Base-by-base conservation (phyloP, 2,797 vertebrate species). In the Xiphorhynchus erythropygius region DNA sequence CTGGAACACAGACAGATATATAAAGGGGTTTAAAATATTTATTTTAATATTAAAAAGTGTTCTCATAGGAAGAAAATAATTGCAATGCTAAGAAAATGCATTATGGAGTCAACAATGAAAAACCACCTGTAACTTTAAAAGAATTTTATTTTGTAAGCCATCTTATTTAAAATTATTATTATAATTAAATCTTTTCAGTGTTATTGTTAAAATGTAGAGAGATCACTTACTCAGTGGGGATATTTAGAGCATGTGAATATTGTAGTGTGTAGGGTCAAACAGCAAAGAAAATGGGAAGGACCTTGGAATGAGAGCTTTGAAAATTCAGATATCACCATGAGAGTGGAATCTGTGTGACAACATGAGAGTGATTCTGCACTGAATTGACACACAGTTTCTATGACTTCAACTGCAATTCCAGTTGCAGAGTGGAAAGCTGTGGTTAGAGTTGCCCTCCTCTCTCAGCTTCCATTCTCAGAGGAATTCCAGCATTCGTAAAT, bases 291-390 rank as follows among this genome's bases (percentile, higher is more conserved):
- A 87, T 22, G 5, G 16, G 17, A 76, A 79, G 6, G 49, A 56
- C 7, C 18, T 81, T 52, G 49, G 55, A 30, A 3, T 3, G 11
- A 56, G 14, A 8, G 13, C 9, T 18, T 63, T 55, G 32, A 68
- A 94, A 91, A 83, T 25, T 16, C 9, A 7, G 16, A 37, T 32
- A 14, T 55, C 6, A 7, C 13, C 1, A 1, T 60, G 33, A n/a
- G 32, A 93, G 18, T 30, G n/a, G 30, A 70, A 57, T 69, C 23
- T 60, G 22, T 33, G 41, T 44, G 33, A 11, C 15, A 42, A 18
- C 22, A 17, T 0, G 0, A 78, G 9, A 56, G 16, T 7, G 28
- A 44, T 33, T 56, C 50, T 85, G 37, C 23, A 8, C 0, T 2
- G 3, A 50, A 67, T 44, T 30, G 35, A 4, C 27, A 1, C 7